Evolutionary conservation across 1,140 invertebrate genomes (phyloP).

Genomic region (Aradophagus sp.): DNA sequence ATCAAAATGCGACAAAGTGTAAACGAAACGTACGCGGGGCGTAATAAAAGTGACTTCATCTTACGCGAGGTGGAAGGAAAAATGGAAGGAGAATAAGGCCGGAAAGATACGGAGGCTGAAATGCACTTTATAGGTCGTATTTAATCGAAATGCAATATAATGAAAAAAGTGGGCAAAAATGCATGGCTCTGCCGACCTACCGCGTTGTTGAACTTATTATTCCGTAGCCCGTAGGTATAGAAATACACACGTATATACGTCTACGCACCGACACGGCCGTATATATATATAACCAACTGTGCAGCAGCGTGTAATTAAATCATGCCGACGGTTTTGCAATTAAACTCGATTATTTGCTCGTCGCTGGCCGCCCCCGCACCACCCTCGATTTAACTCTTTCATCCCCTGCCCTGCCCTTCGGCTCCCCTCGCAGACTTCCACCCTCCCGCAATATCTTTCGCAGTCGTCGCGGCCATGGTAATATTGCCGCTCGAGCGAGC

Average conservation of each 20-base stretch:
- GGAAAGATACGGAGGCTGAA: constrained; percentile 23
- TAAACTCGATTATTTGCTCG: constrained; percentile 77
- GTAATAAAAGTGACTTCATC: constrained; percentile 56
- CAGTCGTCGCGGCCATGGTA: constrained; percentile 60
- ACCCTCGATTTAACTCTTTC: constrained; percentile 73
- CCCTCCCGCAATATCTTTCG: constrained; percentile 67
- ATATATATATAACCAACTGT: constrained; percentile 59
- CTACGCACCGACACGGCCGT: constrained; percentile 43
- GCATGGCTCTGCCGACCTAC: constrained; percentile 54
- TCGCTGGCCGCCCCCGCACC: constrained; percentile 65
- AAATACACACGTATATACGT: constrained; percentile 52
- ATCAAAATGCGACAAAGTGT: constrained; percentile 54
- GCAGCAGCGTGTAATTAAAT: constrained; percentile 74
- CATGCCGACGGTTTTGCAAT: constrained; percentile 76
- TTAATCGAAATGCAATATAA: constrained; percentile 59
- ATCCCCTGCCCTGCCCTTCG: constrained; percentile 53
- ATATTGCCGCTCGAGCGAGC: constrained; percentile 63
- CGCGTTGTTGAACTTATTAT: constrained; percentile 61
- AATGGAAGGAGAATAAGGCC: too few relatives aligned
- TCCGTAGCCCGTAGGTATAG: constrained; percentile 59
- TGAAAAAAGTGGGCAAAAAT: constrained; percentile 58
- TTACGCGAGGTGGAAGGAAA: too few relatives aligned
- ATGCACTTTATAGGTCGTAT: constrained; percentile 56
- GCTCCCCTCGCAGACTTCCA: constrained; percentile 50
- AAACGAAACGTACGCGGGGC: constrained; percentile 37